These are phyloP conservation scores for Protonibea diacanthus DNA, from an alignment of 2,797 vertebrate species.

Conservation along the genomic window DNA sequence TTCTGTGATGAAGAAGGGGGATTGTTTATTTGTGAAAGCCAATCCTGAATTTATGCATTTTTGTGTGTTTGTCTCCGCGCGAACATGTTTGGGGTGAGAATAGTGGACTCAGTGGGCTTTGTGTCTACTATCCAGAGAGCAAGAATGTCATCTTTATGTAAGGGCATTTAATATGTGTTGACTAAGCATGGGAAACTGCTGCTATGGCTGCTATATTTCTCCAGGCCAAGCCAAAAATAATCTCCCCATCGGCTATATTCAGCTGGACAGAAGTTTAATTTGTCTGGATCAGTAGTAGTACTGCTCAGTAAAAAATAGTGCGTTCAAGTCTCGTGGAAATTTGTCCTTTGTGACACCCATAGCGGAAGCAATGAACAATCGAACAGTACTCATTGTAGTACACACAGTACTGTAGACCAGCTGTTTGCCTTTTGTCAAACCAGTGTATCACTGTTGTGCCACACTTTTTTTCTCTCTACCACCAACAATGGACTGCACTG, in stretches of 20 bases:
- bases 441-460: conserved; percentile 9
- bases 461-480: conserved; percentile 39
- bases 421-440: conserved; percentile 11
- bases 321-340: conserved; percentile 14
- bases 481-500: conserved; percentile 12
- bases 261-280: conserved; percentile 37
- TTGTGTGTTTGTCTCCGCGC: conserved; percentile 23
- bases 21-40: conserved; percentile 59
- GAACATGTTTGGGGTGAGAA: conserved; percentile 17
- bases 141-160: conserved; percentile 41
- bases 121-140: neutral
- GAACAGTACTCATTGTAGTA: neutral
- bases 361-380: neutral
- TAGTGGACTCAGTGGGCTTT: neutral
- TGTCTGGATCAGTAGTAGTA: conserved; percentile 24
- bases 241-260: conserved; percentile 11
- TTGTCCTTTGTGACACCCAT: neutral
- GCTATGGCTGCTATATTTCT: conserved; percentile 20
- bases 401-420: neutral
- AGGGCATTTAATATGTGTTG: conserved; percentile 36
- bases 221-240: conserved; percentile 45
- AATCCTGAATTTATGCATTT: conserved; percentile 34
- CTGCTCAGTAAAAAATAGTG: conserved; percentile 18
- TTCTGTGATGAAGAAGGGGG: conserved; percentile 43
- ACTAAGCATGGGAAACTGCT: conserved; percentile 34